phyloP scores from a whole-genome alignment of 2,797 vertebrate species.

The Choloepus didactylus region DNA sequence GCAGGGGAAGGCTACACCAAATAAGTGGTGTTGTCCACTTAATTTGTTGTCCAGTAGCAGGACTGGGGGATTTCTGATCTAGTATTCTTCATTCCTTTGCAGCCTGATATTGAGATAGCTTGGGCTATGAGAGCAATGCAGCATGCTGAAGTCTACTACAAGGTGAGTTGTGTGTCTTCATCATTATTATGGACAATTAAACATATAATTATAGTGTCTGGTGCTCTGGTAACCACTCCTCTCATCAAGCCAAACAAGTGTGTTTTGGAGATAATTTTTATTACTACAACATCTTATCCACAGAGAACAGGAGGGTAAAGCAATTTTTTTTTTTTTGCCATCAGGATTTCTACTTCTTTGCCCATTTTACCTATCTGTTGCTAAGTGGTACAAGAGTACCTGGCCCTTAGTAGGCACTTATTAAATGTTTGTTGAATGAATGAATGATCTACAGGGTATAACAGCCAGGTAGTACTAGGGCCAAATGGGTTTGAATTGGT shows the following conservation, averaged over 20 bases:
- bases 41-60: conserved; percentile 34
- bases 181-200: conserved; percentile 48
- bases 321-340: conserved; percentile 60
- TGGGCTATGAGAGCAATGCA: conserved; percentile 89
- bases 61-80: conserved; percentile 45
- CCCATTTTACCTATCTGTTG: neutral
- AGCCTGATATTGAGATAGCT: conserved; percentile 88
- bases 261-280: conserved; percentile 59
- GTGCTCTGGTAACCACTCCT: conserved; percentile 30
- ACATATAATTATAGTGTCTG: conserved; percentile 18
- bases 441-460: neutral
- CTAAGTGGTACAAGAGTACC: neutral
- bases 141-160: conserved; percentile 89
- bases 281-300: conserved; percentile 29
- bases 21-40: neutral
- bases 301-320: neutral
- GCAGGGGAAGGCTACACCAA: no score
- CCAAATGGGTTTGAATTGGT: conserved; percentile 7
- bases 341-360: conserved; percentile 11
- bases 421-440: conserved; percentile 46
- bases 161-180: conserved; percentile 72
- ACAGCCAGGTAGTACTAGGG: neutral
- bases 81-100: conserved; percentile 62
- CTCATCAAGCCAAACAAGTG: conserved; percentile 54
- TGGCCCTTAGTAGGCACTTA: conserved; percentile 12